A percentile compares a stretch with the other conserved stretches of the same genome.
phyloP scores from a whole-genome alignment of 2,888 invertebrate genomes.

The Panopea generosa region DNA sequence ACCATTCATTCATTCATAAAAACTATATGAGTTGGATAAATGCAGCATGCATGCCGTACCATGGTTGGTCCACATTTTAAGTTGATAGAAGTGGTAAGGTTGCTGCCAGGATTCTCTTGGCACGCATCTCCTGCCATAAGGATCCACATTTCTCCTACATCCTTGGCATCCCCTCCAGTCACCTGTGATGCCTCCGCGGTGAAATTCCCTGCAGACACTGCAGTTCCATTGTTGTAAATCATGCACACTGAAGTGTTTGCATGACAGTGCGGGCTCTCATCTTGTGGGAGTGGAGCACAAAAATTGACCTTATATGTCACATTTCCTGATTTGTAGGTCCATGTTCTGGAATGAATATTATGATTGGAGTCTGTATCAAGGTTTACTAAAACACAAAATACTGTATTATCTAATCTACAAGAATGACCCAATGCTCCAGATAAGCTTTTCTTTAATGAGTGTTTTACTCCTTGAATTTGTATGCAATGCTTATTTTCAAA shows the following conservation, averaged over 20 bases:
- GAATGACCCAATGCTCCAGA: no score
- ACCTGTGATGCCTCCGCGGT: constrained; percentile 18
- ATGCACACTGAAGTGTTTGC: constrained; percentile 66
- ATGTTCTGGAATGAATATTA: no score
- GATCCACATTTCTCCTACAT: constrained; percentile 64
- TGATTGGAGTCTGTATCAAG: no score
- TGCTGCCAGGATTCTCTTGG: constrained; percentile 37
- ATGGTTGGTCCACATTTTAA: constrained; percentile 78
- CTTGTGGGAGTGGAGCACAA: constrained; percentile 63
- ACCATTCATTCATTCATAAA: no score
- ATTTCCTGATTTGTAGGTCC: constrained; percentile 12
- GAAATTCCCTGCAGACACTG: constrained; percentile 65
- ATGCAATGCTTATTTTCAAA: no score
- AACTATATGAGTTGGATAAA: no score
- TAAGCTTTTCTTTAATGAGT: no score
- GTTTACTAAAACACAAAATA: no score
- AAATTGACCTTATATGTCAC: constrained; percentile 71
- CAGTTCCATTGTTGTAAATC: constrained; percentile 53
- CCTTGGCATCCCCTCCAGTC: constrained; percentile 33
- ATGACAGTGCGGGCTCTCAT: constrained; percentile 58
- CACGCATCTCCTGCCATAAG: constrained; percentile 68
- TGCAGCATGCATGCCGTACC: no score
- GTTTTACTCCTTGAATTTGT: no score
- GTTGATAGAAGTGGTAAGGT: constrained; percentile 70
- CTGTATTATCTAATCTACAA: no score